These are phyloP conservation scores for Marisa cornuarietis DNA, from an alignment of 1,140 invertebrate genomes.

Conservation along the genomic window DNA sequence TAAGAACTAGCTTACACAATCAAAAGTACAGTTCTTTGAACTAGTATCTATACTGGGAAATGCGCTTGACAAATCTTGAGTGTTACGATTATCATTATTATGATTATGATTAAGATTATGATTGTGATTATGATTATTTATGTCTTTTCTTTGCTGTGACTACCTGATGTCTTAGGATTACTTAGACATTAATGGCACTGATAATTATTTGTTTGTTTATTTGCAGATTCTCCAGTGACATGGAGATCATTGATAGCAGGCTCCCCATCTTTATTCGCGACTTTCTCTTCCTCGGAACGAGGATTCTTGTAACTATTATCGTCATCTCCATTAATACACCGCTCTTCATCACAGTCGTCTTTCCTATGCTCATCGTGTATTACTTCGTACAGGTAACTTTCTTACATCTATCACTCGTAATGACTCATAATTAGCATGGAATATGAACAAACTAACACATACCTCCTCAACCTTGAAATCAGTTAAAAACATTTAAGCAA, in stretches of 20 bases:
- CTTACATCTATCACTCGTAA: background rate
- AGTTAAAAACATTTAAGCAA: too few relatives aligned
- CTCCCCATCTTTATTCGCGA: conserved; percentile 67
- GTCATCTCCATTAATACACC: conserved; percentile 51
- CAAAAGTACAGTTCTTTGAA: too few relatives aligned
- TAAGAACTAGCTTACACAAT: too few relatives aligned
- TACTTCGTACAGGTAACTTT: conserved; percentile 67
- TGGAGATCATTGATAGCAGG: conserved; percentile 69
- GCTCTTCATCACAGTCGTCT: conserved; percentile 54
- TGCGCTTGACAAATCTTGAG: too few relatives aligned
- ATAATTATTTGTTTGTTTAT: background rate
- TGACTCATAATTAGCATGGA: too few relatives aligned
- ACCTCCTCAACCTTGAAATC: too few relatives aligned
- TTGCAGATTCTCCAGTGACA: conserved; percentile 72
- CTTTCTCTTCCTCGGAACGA: conserved; percentile 39
- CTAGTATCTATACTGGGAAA: too few relatives aligned
- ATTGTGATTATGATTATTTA: too few relatives aligned
- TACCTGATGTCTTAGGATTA: background rate
- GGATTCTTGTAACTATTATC: conserved; percentile 40
- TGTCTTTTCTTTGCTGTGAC: too few relatives aligned
- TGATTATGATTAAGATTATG: too few relatives aligned
- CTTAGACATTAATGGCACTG: background rate
- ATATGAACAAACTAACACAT: too few relatives aligned
- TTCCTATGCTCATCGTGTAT: conserved; percentile 72
- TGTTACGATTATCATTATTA: too few relatives aligned